A percentile compares a stretch with the other conserved stretches of the same genome.
Conservation (phyloP, 2,797 vertebrate species). For the Anabacerthia variegaticeps region DNA sequence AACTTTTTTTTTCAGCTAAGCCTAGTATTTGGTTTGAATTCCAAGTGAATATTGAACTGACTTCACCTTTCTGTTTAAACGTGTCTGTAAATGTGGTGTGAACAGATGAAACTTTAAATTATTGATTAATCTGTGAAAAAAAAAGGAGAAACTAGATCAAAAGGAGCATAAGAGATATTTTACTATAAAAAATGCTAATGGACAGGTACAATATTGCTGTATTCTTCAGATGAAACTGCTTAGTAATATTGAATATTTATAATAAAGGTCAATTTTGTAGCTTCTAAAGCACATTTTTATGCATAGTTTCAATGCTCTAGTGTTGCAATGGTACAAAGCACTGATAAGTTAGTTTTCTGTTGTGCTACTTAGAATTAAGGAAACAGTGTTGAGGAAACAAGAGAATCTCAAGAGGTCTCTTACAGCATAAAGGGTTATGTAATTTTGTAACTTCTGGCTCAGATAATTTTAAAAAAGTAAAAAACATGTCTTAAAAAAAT, state of each 20-base stretch:
- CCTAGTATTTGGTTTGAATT: neutral
- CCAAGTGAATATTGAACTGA: neutral
- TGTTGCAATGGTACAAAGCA: neutral
- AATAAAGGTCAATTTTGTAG: neutral
- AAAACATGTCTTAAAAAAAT: neutral
- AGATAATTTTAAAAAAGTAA: neutral
- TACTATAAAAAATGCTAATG: neutral
- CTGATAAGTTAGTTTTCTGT: neutral
- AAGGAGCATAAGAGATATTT: neutral
- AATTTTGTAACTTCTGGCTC: neutral
- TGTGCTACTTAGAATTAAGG: neutral
- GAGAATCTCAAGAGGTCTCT: neutral
- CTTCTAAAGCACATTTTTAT: neutral
- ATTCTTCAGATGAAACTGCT: neutral
- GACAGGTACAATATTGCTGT: neutral
- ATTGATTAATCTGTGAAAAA: neutral
- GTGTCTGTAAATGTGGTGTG: neutral
- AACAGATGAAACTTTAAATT: neutral
- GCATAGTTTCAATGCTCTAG: neutral
- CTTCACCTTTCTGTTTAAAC: neutral
- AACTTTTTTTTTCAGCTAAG: neutral
- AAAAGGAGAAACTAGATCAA: neutral
- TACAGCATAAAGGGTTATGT: neutral
- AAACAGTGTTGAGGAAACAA: neutral
- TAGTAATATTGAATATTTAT: neutral